phyloP scores from a whole-genome alignment of 2,113 vertebrate genomes.

The Paratilapia polleni region DNA sequence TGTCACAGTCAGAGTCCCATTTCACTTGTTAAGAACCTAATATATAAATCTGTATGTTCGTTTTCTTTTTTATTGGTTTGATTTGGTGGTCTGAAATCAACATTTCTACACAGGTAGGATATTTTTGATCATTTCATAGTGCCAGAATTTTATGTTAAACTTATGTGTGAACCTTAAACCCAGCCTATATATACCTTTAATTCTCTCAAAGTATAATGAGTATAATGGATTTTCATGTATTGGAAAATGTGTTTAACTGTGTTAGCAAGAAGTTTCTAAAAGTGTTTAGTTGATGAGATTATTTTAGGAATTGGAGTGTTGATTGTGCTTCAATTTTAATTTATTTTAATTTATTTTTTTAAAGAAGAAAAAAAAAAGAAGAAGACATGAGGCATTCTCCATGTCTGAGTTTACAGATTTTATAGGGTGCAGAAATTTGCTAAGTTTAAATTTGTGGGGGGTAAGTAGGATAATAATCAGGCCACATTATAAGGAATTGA shows the following conservation, averaged over 20 bases:
- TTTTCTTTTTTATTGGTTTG: constrained; percentile 12
- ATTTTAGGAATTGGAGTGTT: constrained; percentile 52
- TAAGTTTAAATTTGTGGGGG: constrained; percentile 79
- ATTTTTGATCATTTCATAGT: constrained; percentile 60
- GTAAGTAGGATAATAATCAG: constrained; percentile 84
- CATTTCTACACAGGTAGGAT: constrained; percentile 82
- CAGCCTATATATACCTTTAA: background rate
- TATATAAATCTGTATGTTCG: constrained; percentile 25
- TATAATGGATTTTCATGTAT: background rate
- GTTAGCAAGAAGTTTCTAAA: constrained; percentile 10
- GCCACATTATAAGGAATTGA: constrained; percentile 84
- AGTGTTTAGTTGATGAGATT: constrained; percentile 44
- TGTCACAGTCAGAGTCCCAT: constrained; percentile 62
- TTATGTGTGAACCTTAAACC: background rate
- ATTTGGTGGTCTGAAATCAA: constrained; percentile 66
- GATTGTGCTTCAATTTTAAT: constrained; percentile 54
- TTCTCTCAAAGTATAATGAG: fast-evolving
- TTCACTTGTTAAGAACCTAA: constrained; percentile 57
- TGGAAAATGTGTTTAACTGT: constrained; percentile 12
- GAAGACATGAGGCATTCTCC: constrained; percentile 44
- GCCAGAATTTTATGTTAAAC: constrained; percentile 19
- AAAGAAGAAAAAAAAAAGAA: constrained; percentile 5
- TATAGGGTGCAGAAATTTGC: constrained; percentile 71
- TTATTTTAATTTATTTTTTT: no score
- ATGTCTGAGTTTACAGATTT: constrained; percentile 69